phyloP scores from a whole-genome alignment of 2,797 vertebrate genomes.

The Enteromius unitaeniatus region DNA sequence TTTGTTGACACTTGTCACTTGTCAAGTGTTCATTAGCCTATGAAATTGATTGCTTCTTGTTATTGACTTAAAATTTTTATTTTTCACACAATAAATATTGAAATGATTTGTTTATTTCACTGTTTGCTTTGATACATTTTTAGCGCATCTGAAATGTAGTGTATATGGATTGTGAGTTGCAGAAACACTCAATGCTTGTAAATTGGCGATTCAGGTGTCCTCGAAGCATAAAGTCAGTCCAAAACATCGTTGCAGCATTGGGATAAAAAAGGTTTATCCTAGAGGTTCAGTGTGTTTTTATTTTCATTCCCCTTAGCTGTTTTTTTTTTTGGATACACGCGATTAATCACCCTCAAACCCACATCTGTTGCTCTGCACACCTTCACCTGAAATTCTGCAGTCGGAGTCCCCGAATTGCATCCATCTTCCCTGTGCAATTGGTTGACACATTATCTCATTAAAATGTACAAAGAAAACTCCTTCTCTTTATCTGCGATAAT shows the following conservation, averaged over 20 bases:
- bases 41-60: not conserved
- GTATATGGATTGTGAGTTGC: not conserved
- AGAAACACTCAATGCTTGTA: not conserved
- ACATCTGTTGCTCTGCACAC: constrained; percentile 78
- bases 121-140: not conserved
- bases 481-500: constrained; percentile 88
- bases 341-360: constrained; percentile 76
- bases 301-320: constrained; percentile 69
- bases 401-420: constrained; percentile 66
- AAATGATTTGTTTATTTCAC: not conserved
- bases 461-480: constrained; percentile 87
- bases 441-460: constrained; percentile 86
- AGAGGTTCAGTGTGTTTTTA: constrained; percentile 59
- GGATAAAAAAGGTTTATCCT: constrained; percentile 30
- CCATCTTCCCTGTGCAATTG: constrained; percentile 72
- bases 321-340: constrained; percentile 69
- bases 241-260: constrained; percentile 1
- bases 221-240: not conserved
- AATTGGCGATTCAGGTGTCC: not conserved
- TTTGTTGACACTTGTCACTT: not conserved
- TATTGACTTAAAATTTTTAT: too few species aligned
- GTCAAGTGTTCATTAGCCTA: not conserved
- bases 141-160: not conserved
- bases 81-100: not conserved
- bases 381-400: constrained; percentile 78